phyloP scores from a whole-genome alignment of 2,113 vertebrate genomes.

The Pithys albifrons region DNA sequence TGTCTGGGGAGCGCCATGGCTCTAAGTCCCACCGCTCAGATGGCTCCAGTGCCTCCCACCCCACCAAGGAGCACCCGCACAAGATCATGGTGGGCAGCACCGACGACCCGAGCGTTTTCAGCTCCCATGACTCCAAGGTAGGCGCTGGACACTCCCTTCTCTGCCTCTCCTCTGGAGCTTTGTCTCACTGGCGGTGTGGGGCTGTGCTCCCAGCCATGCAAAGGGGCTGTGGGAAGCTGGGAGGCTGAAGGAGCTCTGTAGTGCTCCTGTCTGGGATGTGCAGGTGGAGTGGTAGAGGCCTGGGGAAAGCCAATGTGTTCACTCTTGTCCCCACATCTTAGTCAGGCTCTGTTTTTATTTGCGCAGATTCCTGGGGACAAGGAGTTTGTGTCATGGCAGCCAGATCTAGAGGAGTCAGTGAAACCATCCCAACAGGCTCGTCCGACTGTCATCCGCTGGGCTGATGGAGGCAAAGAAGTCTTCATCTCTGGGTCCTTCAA shows the following conservation, averaged over 20 bases:
- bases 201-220: neutral
- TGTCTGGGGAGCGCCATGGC: constrained; percentile 88
- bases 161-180: neutral
- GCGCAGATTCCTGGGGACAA: constrained; percentile 86
- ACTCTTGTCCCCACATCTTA: neutral
- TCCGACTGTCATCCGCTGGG: constrained; percentile 97
- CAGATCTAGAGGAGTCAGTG: constrained; percentile 87
- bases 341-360: constrained; percentile 30
- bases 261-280: neutral
- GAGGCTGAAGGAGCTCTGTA: neutral
- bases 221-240: neutral
- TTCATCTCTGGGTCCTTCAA: constrained; percentile 97
- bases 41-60: constrained; percentile 71
- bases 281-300: neutral
- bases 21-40: constrained; percentile 87
- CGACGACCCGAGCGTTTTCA: constrained; percentile 93
- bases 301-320: neutral
- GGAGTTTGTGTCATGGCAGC: constrained; percentile 85
- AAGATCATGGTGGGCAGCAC: constrained; percentile 97
- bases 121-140: constrained; percentile 89
- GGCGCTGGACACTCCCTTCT: neutral
- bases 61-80: constrained; percentile 83
- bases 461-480: constrained; percentile 93
- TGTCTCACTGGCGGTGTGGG: neutral
- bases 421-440: constrained; percentile 88